A percentile compares a stretch with the other conserved stretches of the same genome.
phyloP scores from a whole-genome alignment of 2,888 invertebrate species.

The Andrena dorsata region DNA sequence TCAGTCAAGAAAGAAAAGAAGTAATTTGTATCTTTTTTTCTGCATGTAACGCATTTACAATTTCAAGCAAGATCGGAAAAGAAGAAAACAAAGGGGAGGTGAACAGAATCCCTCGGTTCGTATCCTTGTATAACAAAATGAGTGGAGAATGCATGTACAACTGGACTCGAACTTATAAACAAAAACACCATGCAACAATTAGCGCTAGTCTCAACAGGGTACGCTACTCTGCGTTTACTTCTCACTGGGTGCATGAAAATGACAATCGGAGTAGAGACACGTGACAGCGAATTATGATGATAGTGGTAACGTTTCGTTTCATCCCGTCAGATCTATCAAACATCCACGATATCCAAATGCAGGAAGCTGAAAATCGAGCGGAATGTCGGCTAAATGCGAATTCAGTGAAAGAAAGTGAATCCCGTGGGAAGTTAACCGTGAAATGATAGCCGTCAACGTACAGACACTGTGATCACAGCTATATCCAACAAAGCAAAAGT shows the following conservation, averaged over 20 bases:
- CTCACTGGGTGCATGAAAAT: conserved; percentile 13
- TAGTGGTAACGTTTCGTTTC: background rate
- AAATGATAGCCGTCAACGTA: background rate
- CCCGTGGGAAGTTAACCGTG: too few relatives aligned
- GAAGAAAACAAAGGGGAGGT: background rate
- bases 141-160: conserved; percentile 47
- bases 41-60: background rate
- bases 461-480: conserved; percentile 2
- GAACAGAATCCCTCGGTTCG: background rate
- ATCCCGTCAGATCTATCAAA: background rate
- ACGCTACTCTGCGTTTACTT: conserved; percentile 24
- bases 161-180: conserved; percentile 31
- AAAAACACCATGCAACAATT: conserved; percentile 66
- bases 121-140: background rate
- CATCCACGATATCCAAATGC: background rate
- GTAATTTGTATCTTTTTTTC: background rate
- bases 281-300: conserved; percentile 10
- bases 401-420: background rate
- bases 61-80: conserved; percentile 3
- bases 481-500: conserved; percentile 10
- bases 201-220: conserved; percentile 30
- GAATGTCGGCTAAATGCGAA: background rate
- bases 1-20: background rate
- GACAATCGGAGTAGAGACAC: background rate
- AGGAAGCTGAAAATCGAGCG: conserved; percentile 1